These are phyloP conservation scores for Pterocles orientalis DNA, from an alignment of 2,113 vertebrate species.

Conservation along the genomic window DNA sequence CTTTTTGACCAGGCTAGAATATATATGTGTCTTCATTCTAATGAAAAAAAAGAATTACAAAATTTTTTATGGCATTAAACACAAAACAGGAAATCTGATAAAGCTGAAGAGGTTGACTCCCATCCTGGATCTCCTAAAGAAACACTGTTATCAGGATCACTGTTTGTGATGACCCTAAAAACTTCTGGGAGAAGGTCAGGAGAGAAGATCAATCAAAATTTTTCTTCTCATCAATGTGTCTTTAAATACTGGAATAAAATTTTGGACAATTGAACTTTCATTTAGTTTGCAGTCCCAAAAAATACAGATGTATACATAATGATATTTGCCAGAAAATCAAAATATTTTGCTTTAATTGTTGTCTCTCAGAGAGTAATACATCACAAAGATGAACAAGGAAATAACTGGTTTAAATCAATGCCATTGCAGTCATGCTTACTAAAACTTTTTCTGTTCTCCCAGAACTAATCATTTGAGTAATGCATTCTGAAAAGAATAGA, in stretches of 20 bases:
- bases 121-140: neutral
- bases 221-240: constrained; percentile 2
- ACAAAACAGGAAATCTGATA: constrained; percentile 1
- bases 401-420: neutral
- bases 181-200: neutral
- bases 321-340: constrained; percentile 1
- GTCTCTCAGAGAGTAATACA: neutral
- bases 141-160: neutral
- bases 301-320: neutral
- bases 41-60: neutral
- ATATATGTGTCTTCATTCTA: neutral
- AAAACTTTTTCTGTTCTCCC: neutral
- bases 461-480: neutral
- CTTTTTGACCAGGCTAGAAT: neutral
- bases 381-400: neutral
- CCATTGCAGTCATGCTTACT: neutral
- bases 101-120: neutral
- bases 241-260: neutral
- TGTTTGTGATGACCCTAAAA: neutral
- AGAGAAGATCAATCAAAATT: neutral
- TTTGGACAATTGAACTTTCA: neutral
- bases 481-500: neutral
- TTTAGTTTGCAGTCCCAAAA: neutral
- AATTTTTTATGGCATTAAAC: neutral
- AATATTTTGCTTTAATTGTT: neutral